These are phyloP conservation scores for Drosophila cognata DNA, from an alignment of 2,888 invertebrate genomes.

Conservation along the genomic window DNA sequence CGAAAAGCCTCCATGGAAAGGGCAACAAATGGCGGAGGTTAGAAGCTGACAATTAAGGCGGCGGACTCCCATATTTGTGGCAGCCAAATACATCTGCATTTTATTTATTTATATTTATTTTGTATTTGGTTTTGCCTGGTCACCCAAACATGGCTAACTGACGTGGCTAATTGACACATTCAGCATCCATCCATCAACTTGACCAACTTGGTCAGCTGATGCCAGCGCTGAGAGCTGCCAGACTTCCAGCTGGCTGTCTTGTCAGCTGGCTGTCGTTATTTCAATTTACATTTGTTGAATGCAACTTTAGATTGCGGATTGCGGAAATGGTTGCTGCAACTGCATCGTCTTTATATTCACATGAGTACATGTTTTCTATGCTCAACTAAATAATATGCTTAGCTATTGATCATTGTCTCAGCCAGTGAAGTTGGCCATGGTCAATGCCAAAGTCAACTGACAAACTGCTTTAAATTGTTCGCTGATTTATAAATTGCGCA, in stretches of 20 bases:
- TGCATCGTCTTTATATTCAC: conserved; percentile 23
- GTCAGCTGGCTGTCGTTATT: conserved; percentile 41
- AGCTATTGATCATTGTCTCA: conserved; percentile 45
- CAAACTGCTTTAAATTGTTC: conserved; percentile 55
- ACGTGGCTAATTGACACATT: conserved; percentile 57
- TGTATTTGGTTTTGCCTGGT: conserved; percentile 2
- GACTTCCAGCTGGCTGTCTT: conserved; percentile 24
- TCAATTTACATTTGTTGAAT: conserved; percentile 53
- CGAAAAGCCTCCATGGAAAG: conserved; percentile 51
- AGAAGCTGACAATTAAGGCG: conserved; percentile 56
- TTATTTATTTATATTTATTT: background rate
- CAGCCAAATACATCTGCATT: conserved; percentile 19
- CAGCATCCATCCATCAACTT: conserved; percentile 35
- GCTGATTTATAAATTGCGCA: conserved; percentile 50
- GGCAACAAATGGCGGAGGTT: conserved; percentile 73
- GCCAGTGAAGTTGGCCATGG: conserved; percentile 4
- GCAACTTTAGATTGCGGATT: conserved; percentile 51
- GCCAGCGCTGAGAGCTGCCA: background rate
- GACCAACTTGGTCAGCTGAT: conserved; percentile 23
- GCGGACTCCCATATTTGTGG: conserved; percentile 45
- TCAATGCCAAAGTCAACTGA: conserved; percentile 39
- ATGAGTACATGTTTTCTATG: conserved; percentile 15
- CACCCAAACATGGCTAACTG: conserved; percentile 52
- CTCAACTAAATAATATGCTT: conserved; percentile 15
- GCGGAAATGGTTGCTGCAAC: conserved; percentile 57